These are phyloP conservation scores for Periophthalmus modestus DNA, from an alignment of 2,113 vertebrate species.

Conservation along the genomic window DNA sequence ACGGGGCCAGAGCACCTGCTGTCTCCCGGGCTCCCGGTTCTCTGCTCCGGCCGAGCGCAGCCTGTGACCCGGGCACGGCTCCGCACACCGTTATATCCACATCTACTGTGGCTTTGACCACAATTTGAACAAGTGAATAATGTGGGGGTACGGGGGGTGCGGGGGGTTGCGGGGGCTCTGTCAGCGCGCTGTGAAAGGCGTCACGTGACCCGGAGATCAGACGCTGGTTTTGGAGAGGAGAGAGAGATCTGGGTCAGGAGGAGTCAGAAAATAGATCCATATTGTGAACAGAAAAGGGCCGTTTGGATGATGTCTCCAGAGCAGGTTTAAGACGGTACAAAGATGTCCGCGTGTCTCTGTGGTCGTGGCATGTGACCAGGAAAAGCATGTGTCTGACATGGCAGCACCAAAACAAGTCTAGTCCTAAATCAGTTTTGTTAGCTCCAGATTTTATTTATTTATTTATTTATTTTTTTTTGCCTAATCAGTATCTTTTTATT, in stretches of 20 bases:
- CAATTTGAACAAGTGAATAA: background rate
- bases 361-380: no score
- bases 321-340: no score
- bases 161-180: background rate
- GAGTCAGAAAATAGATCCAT: background rate
- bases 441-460: no score
- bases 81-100: background rate
- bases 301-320: no score
- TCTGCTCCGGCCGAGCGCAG: background rate
- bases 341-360: no score
- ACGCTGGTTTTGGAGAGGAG: background rate
- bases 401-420: no score
- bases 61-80: background rate
- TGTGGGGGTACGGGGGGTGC: background rate
- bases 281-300: background rate
- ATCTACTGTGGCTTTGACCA: no score
- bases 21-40: slow-evolving; percentile 38
- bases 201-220: background rate
- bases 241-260: background rate
- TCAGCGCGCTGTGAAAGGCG: background rate
- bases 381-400: no score
- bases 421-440: no score
- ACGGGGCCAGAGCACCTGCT: slow-evolving; percentile 65
- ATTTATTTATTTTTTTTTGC: no score
- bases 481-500: no score